Base-by-base conservation (phyloP, 1,140 invertebrate genomes). In the Brachionus sp. region DNA sequence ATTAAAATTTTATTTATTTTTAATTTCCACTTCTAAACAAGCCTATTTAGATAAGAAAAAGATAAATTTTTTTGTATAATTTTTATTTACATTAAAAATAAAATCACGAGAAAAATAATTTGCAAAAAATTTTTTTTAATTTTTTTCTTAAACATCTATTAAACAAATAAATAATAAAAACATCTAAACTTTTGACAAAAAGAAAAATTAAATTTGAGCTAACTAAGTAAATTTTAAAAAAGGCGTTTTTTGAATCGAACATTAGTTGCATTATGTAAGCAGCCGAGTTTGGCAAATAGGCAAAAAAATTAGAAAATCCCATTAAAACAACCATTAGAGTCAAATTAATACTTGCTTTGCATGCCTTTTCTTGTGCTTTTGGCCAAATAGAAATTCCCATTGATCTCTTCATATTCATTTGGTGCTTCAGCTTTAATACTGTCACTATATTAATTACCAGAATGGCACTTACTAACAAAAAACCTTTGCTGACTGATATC, bases 261-360 rank as follows among this genome's bases (percentile, higher is more conserved):
- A 70, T 70, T 44, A n/a, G 25, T 70, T 70, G 66, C 66, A 70
- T 70, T 70, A 70, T 70, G 37, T 70, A 70, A n/a, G 66, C 29
- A 5, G 66, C 35, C 7, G 66, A 70, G 19, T 70, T 70, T n/a
- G 66, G 66, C 19, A 70, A 19, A 16, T 70, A 70, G 37, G 33
- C 29, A 16, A 33, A 19, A 70, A 39, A 70, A 70, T 70, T 37
- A 19, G 37, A 42, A 19, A 70, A 7, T 10, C 66, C 66, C 66
- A 70, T 39, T n/a, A 39, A 13, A 3, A 70, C 19, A 0, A 70
- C 66, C 66, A 70, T 70, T 16, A n/a, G 6, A n/a, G 66, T 70
- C 19, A 70, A 10, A 39, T 70, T 70, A 6, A 12, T 5, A 16
- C 37, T 70, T n/a, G 37, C 66, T 16, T 39, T 70, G 13, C 1